Conservation (phyloP, 1,140 invertebrate genomes). For the Nebria ingens region DNA sequence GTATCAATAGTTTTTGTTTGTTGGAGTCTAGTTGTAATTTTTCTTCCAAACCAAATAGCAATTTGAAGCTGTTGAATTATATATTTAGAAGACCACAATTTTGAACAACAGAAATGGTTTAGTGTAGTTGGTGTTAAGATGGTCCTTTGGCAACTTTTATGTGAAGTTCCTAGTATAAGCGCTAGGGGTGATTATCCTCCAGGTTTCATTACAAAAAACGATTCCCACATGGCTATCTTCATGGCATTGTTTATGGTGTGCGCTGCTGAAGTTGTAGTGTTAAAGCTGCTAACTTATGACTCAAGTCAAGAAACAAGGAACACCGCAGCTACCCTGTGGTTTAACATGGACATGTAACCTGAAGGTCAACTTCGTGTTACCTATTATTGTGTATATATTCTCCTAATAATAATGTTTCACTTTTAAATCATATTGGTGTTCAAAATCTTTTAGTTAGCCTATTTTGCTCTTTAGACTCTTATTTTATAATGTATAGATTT, state of each 20-base stretch:
- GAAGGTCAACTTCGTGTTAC: not conserved
- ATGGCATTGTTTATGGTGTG: conserved; percentile 33
- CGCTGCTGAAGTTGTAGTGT: conserved; percentile 28
- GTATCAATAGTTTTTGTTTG: not conserved
- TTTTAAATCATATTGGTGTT: too few species aligned
- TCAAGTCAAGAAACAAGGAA: conserved; percentile 14
- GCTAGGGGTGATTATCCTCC: conserved; percentile 20
- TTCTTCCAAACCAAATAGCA: too few species aligned
- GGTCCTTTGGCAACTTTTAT: conserved; percentile 14
- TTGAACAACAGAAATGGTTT: too few species aligned
- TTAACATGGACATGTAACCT: not conserved
- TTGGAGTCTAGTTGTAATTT: too few species aligned
- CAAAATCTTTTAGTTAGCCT: too few species aligned
- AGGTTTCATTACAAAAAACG: conserved; percentile 11
- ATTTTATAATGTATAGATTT: too few species aligned
- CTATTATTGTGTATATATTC: not conserved
- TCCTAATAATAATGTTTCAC: too few species aligned
- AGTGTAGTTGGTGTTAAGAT: too few species aligned
- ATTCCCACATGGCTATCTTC: conserved; percentile 18
- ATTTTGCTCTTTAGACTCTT: too few species aligned
- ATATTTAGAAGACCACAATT: too few species aligned
- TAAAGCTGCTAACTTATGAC: conserved; percentile 28
- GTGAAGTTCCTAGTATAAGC: conserved; percentile 17
- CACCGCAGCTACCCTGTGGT: not conserved
- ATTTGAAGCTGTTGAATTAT: too few species aligned